Evolutionary conservation across 2,797 vertebrate genomes (phyloP).

Genomic region (Valencia hispanica): DNA sequence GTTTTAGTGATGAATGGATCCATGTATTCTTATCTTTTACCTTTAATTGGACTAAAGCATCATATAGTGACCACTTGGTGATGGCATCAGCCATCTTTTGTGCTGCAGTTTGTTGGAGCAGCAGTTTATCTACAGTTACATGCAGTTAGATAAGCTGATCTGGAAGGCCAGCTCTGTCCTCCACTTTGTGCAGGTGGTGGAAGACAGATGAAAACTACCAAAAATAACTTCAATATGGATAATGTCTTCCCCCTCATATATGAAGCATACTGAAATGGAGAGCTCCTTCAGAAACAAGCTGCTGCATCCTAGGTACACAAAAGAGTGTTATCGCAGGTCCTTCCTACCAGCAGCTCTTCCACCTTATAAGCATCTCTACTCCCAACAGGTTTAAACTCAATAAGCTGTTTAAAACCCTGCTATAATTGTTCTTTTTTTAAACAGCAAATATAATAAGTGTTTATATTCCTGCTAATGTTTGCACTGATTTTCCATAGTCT

Average conservation of each 20-base stretch:
- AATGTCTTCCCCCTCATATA: neutral
- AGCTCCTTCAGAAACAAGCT: neutral
- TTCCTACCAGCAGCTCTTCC: neutral
- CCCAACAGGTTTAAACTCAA: no score
- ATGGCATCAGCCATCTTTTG: neutral
- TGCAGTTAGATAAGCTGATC: no score
- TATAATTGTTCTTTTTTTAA: no score
- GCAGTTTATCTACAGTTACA: no score
- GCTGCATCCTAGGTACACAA: neutral
- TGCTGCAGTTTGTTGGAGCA: neutral
- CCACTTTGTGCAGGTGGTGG: neutral
- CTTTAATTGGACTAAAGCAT: no score
- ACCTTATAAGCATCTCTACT: no score
- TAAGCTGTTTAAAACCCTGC: no score
- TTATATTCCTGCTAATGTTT: no score
- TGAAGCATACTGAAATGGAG: neutral
- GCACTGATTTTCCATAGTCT: no score
- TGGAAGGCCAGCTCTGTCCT: no score
- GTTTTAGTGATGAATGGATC: neutral
- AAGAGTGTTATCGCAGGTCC: neutral
- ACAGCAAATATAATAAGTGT: no score
- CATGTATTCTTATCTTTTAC: no score
- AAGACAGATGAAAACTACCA: neutral
- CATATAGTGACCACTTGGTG: neutral
- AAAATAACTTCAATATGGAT: neutral